Percentiles rank a stretch among this genome's conserved stretches.
phyloP scores from a whole-genome alignment of 2,888 invertebrate species.

The Drosophila koepferae region DNA sequence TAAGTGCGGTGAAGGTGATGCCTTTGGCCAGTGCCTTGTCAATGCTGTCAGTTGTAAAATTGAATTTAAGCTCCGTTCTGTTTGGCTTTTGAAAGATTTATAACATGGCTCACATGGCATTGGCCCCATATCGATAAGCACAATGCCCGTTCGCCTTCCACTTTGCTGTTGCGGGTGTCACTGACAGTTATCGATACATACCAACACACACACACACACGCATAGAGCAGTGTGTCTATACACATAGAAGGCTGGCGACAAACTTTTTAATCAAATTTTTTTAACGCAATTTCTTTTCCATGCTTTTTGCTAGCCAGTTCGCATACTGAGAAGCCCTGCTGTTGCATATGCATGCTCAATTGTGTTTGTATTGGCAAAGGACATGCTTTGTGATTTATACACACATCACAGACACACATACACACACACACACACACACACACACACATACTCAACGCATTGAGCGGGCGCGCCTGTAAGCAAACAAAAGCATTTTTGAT shows the following conservation, averaged over 20 bases:
- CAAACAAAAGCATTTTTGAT: conserved; percentile 79
- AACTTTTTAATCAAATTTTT: conserved; percentile 81
- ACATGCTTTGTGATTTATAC: conserved; percentile 80
- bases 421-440: conserved; percentile 50
- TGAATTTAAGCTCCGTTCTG: conserved; percentile 62
- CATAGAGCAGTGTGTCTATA: conserved; percentile 1
- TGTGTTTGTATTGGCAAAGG: conserved; percentile 80
- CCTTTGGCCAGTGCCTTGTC: conserved; percentile 43
- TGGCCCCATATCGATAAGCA: conserved; percentile 75
- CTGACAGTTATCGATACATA: conserved; percentile 64
- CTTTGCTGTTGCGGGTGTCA: conserved; percentile 51
- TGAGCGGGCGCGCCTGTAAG: conserved; percentile 58
- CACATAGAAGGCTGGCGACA: conserved; percentile 57
- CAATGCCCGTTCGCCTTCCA: conserved; percentile 53
- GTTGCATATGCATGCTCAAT: conserved; percentile 73
- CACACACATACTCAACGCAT: conserved; percentile 26
- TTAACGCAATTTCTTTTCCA: conserved; percentile 73
- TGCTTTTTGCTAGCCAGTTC: conserved; percentile 49
- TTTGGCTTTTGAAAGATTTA: conserved; percentile 74
- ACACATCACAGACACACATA: conserved; percentile 64
- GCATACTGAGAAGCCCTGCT: conserved; percentile 41
- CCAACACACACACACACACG: not conserved
- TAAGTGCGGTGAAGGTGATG: not conserved
- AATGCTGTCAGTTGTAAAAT: conserved; percentile 71
- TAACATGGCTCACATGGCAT: conserved; percentile 56